These are phyloP conservation scores for Cartodere bifasciata DNA, from an alignment of 2,888 invertebrate genomes.

Conservation along the genomic window DNA sequence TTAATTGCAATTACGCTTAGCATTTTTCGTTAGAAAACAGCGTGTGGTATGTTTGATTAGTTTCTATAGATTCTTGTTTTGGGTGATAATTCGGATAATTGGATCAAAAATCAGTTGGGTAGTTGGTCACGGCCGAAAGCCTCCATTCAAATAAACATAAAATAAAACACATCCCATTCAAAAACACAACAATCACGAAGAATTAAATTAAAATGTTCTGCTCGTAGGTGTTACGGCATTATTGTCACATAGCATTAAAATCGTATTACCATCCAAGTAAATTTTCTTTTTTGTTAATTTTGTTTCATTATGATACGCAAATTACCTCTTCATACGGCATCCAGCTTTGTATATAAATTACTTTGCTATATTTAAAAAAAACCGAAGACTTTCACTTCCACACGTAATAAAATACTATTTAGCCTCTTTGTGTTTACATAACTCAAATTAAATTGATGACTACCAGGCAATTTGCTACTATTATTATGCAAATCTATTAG, in stretches of 20 bases:
- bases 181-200: too few species aligned
- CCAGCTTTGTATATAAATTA: too few species aligned
- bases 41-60: too few species aligned
- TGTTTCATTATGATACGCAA: conserved; percentile 26
- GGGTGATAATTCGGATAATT: too few species aligned
- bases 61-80: too few species aligned
- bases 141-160: conserved; percentile 25
- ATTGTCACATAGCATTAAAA: conserved; percentile 36
- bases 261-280: conserved; percentile 31
- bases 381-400: conserved; percentile 1
- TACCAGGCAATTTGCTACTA: too few species aligned
- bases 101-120: too few species aligned
- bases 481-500: too few species aligned
- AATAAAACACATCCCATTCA: too few species aligned
- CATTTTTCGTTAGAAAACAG: too few species aligned
- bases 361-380: not conserved
- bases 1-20: too few species aligned
- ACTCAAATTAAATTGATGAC: not conserved
- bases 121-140: conserved; percentile 21
- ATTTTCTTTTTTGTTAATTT: conserved; percentile 20
- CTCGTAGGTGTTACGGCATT: conserved; percentile 35
- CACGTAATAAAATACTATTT: too few species aligned
- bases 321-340: conserved; percentile 19
- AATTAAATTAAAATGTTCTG: conserved; percentile 37
- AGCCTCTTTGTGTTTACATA: conserved; percentile 1